Conservation (phyloP, 1,140 invertebrate genomes). For the Drosophila sproati region DNA sequence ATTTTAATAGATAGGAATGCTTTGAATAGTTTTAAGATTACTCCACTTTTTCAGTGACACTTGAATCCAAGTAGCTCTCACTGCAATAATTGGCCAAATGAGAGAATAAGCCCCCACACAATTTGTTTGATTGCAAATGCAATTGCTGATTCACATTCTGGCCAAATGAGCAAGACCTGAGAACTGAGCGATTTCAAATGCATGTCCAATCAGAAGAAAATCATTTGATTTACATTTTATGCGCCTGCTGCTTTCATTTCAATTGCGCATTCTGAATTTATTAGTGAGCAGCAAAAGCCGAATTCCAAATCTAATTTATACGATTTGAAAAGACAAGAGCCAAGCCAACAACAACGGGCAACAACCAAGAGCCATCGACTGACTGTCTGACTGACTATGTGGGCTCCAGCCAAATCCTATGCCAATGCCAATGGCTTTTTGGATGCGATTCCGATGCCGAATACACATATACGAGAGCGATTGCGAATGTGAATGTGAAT, state of each 20-base stretch:
- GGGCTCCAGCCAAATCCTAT: slow-evolving; percentile 22
- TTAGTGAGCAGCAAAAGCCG: slow-evolving; percentile 34
- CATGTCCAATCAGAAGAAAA: slow-evolving; percentile 35
- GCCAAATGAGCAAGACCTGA: neutral
- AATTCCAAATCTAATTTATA: slow-evolving; percentile 71
- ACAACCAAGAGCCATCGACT: slow-evolving; percentile 3
- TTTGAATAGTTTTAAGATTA: neutral
- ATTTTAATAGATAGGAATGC: neutral
- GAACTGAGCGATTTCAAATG: slow-evolving; percentile 12
- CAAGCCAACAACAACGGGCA: slow-evolving; percentile 16
- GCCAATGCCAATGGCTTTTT: slow-evolving; percentile 51
- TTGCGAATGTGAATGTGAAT: slow-evolving; percentile 14
- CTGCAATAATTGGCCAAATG: slow-evolving; percentile 20
- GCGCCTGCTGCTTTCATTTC: slow-evolving; percentile 46
- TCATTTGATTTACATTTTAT: slow-evolving; percentile 63
- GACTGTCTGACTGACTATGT: neutral
- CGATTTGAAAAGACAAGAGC: slow-evolving; percentile 35
- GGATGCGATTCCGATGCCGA: slow-evolving; percentile 5
- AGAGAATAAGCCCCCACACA: slow-evolving; percentile 13
- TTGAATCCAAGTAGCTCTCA: neutral
- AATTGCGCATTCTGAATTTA: slow-evolving; percentile 64
- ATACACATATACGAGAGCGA: too few relatives aligned
- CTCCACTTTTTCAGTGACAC: too few relatives aligned
- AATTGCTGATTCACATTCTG: slow-evolving; percentile 11
- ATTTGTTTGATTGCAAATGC: slow-evolving; percentile 26